phyloP scores from a whole-genome alignment of 2,113 vertebrate species.

The Dendropsophus ebraccatus region DNA sequence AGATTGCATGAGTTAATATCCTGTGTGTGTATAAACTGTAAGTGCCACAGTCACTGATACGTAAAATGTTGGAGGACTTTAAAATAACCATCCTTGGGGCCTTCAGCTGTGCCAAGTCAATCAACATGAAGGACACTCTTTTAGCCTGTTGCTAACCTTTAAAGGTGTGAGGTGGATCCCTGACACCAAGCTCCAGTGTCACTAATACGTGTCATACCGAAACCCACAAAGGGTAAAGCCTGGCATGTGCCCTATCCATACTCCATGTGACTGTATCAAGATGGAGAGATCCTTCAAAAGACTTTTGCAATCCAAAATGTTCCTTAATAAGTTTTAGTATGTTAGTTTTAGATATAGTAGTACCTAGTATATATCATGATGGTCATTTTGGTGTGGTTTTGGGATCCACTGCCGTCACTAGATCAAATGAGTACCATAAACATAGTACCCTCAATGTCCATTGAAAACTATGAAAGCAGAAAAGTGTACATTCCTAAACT shows the following conservation, averaged over 20 bases:
- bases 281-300: not conserved
- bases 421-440: no score
- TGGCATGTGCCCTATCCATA: not conserved
- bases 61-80: not conserved
- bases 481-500: no score
- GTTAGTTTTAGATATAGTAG: not conserved
- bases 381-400: not conserved
- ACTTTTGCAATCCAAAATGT: not conserved
- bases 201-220: constrained; percentile 15
- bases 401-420: no score
- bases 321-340: not conserved
- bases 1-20: no score
- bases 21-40: no score
- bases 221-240: not conserved
- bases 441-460: no score
- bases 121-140: constrained; percentile 22
- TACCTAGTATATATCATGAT: not conserved
- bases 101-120: constrained; percentile 32
- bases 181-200: not conserved
- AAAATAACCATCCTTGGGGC: not conserved
- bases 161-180: constrained; percentile 19
- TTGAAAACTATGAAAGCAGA: no score
- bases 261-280: not conserved
- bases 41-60: not conserved
- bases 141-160: not conserved